phyloP scores from a whole-genome alignment of 1,140 invertebrate species.

The Palaemon carinicauda region DNA sequence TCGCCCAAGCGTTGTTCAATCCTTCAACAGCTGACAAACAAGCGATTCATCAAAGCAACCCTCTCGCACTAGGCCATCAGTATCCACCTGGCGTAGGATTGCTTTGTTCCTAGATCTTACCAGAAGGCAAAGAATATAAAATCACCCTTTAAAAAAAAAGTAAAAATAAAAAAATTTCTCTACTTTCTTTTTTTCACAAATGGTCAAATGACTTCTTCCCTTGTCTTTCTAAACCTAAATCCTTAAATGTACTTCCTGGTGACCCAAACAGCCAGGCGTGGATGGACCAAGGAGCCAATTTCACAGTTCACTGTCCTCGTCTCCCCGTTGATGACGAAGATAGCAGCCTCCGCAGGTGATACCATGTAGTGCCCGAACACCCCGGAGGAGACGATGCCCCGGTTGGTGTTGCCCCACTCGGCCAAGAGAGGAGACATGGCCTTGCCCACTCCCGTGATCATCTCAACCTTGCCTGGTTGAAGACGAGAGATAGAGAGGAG shows the following conservation, averaged over 20 bases:
- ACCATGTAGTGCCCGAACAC: constrained; percentile 81
- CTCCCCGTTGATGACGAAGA: constrained; percentile 79
- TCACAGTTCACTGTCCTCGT: constrained; percentile 81
- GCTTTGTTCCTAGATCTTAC: too few relatives aligned
- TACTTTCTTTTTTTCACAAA: neutral
- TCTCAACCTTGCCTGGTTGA: constrained; percentile 76
- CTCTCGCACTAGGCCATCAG: too few relatives aligned
- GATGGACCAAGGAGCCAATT: constrained; percentile 75
- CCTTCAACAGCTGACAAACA: too few relatives aligned
- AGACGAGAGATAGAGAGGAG: too few relatives aligned
- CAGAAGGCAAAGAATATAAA: too few relatives aligned
- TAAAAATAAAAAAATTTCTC: neutral
- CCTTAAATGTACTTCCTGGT: constrained; percentile 53
- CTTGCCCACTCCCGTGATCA: constrained; percentile 78
- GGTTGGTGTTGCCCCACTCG: constrained; percentile 75
- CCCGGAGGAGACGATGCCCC: constrained; percentile 76
- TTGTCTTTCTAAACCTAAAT: too few relatives aligned
- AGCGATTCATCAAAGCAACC: too few relatives aligned
- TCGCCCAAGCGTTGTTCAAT: too few relatives aligned
- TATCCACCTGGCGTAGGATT: too few relatives aligned
- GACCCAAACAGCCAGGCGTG: constrained; percentile 75
- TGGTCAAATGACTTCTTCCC: neutral
- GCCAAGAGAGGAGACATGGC: constrained; percentile 70
- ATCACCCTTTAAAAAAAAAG: too few relatives aligned
- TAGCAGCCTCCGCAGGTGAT: constrained; percentile 76